These are phyloP conservation scores for Phycodurus eques DNA, from an alignment of 2,113 vertebrate genomes.

Conservation along the genomic window DNA sequence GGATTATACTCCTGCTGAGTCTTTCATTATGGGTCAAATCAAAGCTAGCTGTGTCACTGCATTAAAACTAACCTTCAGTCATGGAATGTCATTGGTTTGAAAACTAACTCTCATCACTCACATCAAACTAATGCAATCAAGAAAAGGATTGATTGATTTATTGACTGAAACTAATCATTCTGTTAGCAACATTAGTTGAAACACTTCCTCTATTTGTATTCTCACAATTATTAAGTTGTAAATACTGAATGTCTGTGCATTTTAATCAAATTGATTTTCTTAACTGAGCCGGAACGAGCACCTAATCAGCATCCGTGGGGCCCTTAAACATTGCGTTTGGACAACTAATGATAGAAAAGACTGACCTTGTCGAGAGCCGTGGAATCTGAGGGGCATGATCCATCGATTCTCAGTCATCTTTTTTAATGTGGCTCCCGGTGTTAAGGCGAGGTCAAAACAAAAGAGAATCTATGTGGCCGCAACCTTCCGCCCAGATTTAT, in stretches of 20 bases:
- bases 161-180: too few species aligned
- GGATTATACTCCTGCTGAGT: conserved; percentile 41
- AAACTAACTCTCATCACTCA: conserved; percentile 23
- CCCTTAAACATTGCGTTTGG: conserved; percentile 33
- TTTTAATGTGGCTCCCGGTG: conserved; percentile 42
- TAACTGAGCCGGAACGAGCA: conserved; percentile 25
- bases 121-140: neutral
- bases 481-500: conserved; percentile 47
- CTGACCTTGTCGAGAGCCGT: conserved; percentile 46
- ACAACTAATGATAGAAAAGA: conserved; percentile 42
- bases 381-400: conserved; percentile 25
- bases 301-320: conserved; percentile 27
- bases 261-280: conserved; percentile 21
- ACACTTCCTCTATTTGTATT: neutral
- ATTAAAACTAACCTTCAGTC: conserved; percentile 45
- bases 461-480: conserved; percentile 28
- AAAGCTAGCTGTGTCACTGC: conserved; percentile 39
- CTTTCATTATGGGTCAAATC: conserved; percentile 50
- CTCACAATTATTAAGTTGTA: neutral
- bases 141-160: neutral
- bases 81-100: conserved; percentile 10
- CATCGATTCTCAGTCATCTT: conserved; percentile 33
- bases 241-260: conserved; percentile 11
- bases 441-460: conserved; percentile 59
- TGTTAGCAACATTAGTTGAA: neutral